Evolutionary conservation across 2,888 invertebrate species (phyloP), one percentile per base, ranked within the genome.

Genomic region (Agrilus biguttatus): DNA sequence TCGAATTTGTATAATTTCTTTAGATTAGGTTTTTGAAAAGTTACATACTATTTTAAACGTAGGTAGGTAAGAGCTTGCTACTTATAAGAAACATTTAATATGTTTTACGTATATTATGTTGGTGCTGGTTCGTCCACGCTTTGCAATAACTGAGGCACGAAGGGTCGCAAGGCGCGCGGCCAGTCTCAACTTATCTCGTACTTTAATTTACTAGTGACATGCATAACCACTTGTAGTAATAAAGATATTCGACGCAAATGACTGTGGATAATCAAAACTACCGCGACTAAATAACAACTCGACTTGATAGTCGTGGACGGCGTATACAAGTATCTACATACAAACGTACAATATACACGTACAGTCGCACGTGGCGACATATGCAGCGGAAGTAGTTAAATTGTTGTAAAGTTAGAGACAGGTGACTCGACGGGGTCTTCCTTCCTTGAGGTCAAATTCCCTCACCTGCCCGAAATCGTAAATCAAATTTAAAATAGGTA

Each of bases 401-500:
- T 53, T 51, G 50, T 51, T 28, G 28, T 28, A 28, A 51, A 54
- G 52, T 52, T 49, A 47, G 45, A 49, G 47, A 49, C 47, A 52
- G 45, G 51, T 48, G 46, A 51, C 51, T 52, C 52, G 52, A 52
- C 51, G 51, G 45, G 49, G 43, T 48, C 40, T 44, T 45, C 44
- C 47, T 46, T 47, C 49, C 40, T 48, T 46, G 42, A 43, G 49
- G 48, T 48, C 45, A 47, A 46, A 49, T 47, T 44, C 47, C 50
- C 49, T 52, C 55, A 54, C 55, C 54, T 54, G 55, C 54, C 47
- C 44, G 45, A 53, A 51, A 51, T 55, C 56, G 52, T 58, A 58
- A 58, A 58, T 58, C 58, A 59, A 58, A 58, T 56, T 57, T 50
- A 56, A 59, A 59, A 59, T 59, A 58, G 58, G 57, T 58, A 57